Conservation (phyloP, 2,888 invertebrate species). For the Pinctada fucata region DNA sequence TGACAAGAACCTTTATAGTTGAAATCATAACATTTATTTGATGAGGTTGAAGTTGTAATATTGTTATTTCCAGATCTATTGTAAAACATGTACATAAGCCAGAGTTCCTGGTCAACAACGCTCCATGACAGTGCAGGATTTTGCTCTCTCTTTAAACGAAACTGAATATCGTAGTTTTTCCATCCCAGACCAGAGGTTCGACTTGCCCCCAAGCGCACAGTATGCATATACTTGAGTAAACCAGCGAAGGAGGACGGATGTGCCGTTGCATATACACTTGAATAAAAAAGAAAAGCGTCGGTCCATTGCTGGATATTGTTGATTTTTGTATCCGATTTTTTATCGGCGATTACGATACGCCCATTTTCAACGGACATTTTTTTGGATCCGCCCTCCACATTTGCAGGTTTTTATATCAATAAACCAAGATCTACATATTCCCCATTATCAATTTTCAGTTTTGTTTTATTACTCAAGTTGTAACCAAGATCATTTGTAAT, state of each 20-base stretch:
- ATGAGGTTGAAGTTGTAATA: not conserved
- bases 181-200: not conserved
- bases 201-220: constrained; percentile 14
- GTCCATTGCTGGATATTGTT: constrained; percentile 21
- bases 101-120: constrained; percentile 11
- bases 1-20: constrained; percentile 21
- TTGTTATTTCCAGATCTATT: not conserved
- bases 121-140: constrained; percentile 8
- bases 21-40: constrained; percentile 28
- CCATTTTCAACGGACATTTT: constrained; percentile 10
- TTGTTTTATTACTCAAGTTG: no score
- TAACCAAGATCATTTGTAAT: no score
- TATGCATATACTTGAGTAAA: constrained; percentile 28
- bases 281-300: constrained; percentile 21
- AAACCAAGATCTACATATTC: no score
- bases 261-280: constrained; percentile 12
- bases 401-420: no score
- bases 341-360: not conserved
- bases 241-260: not conserved
- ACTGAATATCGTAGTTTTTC: constrained; percentile 14
- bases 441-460: no score
- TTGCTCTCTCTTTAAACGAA: constrained; percentile 19
- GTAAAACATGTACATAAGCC: constrained; percentile 15
- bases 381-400: constrained; percentile 10
- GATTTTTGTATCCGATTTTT: not conserved